Evolutionary conservation across 37 sponge, comb jelly and placozoan genomes (phyloP), one percentile per base, ranked within the genome.

Genomic region (Cladorhizidae sp.): DNA sequence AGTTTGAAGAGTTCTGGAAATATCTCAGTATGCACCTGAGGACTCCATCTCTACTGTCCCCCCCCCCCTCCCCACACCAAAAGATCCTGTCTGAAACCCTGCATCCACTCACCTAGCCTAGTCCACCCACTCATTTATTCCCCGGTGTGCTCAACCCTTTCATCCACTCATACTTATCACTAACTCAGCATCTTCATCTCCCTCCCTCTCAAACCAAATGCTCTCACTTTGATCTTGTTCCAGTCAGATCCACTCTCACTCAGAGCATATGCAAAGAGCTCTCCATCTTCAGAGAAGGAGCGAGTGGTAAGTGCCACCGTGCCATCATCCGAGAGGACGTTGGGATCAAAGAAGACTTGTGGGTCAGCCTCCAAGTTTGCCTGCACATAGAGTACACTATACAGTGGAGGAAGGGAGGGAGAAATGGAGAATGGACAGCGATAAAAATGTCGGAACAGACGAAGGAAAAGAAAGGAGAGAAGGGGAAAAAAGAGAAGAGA

Each of bases 221-320:
- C n/a, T n/a, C 68, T 22, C 12, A 98, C 96, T 73, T 93, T 74
- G 28, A 98, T 88, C 28, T 92, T 88, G 68, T 81, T 86, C 98
- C 98, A 98, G 72, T 98, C 98, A 36, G 97, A 96, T 0, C 98
- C 98, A 70, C 91, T 92, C 73, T 87, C 86, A 70, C 94, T 93
- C 51, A 92, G 57, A 55, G 77, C 81, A 63, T 93, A 98, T 35
- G 98, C 98, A 45, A 95, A 70, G 40, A 88, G 84, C 33, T 85
- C 87, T 3, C 98, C 97, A 75, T 98, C 94, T 40, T 98, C 86
- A 72, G 96, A 91, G 84, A 98, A 98, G 51, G 83, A 43, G 37
- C 26, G 26, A 6, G 23, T 58, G n/a, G 83, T 58, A 51, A 98
- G 77, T 18, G 98, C 88, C 0, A 96, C 86, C 20, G 98, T 98